phyloP scores from a whole-genome alignment of 2,113 vertebrate genomes.

The Scartelaos histophorus region DNA sequence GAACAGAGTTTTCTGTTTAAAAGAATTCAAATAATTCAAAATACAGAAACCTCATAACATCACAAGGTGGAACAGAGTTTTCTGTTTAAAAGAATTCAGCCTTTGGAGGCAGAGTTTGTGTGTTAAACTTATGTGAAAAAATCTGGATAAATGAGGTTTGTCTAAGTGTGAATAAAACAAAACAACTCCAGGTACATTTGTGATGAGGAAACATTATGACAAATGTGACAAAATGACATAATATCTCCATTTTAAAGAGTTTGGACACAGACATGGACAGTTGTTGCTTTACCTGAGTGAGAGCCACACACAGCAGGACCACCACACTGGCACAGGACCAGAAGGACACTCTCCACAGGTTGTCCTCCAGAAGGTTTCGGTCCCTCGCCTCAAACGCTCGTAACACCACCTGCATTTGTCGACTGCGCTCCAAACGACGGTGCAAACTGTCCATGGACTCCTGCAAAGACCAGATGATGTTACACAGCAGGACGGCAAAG shows the following conservation, averaged over 20 bases:
- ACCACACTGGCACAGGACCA: slow-evolving; percentile 85
- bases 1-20: too few species aligned
- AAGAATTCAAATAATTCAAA: too few species aligned
- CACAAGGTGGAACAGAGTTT: too few species aligned
- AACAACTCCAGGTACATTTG: too few species aligned
- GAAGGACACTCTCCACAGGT: slow-evolving; percentile 85
- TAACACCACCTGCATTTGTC: slow-evolving; percentile 84
- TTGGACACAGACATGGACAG: not conserved
- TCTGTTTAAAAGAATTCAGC: too few species aligned
- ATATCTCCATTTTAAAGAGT: not conserved
- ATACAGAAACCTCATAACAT: too few species aligned
- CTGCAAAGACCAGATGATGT: slow-evolving; percentile 49
- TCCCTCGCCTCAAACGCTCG: slow-evolving; percentile 87
- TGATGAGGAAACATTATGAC: too few species aligned
- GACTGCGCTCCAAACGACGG: slow-evolving; percentile 82
- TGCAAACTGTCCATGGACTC: slow-evolving; percentile 85
- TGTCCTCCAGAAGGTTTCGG: slow-evolving; percentile 86
- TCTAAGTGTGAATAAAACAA: too few species aligned
- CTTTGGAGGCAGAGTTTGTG: too few species aligned
- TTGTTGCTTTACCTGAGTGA: slow-evolving; percentile 75
- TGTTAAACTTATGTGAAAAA: too few species aligned
- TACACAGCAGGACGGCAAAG: not conserved
- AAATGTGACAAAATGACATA: not conserved
- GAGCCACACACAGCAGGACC: slow-evolving; percentile 82
- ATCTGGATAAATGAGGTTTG: too few species aligned